Evolutionary conservation across 2,888 invertebrate species (phyloP).

Genomic region (Xanthorhoe spadicearia): DNA sequence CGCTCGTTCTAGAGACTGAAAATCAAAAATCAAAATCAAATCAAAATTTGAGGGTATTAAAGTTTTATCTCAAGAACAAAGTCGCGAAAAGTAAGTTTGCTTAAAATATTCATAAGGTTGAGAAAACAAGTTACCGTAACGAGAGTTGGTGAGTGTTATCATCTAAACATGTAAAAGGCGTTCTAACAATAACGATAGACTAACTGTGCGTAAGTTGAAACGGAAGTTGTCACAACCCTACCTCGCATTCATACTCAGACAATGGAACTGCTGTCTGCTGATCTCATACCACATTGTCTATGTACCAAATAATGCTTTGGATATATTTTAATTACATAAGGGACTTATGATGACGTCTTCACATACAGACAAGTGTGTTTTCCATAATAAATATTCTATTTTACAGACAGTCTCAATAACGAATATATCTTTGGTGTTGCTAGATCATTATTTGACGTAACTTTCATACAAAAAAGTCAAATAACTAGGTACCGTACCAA

Average conservation of each 20-base stretch:
- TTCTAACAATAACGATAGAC: background rate
- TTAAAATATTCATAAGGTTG: background rate
- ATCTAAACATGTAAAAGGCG: background rate
- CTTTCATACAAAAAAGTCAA: no score
- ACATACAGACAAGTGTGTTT: no score
- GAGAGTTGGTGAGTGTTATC: background rate
- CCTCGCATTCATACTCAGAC: slow-evolving; percentile 18
- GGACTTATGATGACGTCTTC: background rate
- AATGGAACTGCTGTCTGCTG: slow-evolving; percentile 19
- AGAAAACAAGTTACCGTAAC: background rate
- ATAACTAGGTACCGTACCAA: no score
- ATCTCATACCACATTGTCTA: slow-evolving; percentile 6
- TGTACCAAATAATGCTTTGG: background rate
- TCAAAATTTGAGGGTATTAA: background rate
- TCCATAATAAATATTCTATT: no score
- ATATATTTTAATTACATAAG: background rate
- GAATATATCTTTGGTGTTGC: no score
- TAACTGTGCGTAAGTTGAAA: slow-evolving; percentile 7
- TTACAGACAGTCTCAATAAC: no score
- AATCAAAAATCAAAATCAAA: background rate
- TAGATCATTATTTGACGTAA: no score
- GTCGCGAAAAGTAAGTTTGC: background rate
- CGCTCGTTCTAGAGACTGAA: no score
- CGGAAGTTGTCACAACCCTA: slow-evolving; percentile 22
- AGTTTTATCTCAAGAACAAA: background rate